A percentile compares a stretch with the other conserved stretches of the same genome.
These are phyloP conservation scores for Callithrix jacchus DNA, from an alignment of 2,113 vertebrate genomes.

Conservation along the genomic window DNA sequence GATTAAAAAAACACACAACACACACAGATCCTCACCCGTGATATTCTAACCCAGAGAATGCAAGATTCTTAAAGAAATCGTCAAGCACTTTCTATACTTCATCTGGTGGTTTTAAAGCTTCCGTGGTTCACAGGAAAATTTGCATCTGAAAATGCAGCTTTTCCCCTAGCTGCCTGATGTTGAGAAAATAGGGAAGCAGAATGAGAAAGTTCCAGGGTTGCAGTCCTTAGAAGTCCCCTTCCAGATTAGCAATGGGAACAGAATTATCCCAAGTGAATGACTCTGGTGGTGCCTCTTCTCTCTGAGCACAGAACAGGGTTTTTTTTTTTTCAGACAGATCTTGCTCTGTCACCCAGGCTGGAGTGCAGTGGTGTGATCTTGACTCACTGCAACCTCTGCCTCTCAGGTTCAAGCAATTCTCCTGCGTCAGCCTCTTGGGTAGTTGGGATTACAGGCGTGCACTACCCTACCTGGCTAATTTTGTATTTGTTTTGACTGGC, in stretches of 20 bases:
- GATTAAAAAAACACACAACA: conserved; percentile 70
- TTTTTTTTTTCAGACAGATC: too few species aligned
- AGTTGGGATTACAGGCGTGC: too few species aligned
- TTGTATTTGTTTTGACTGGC: too few species aligned
- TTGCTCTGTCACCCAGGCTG: too few species aligned
- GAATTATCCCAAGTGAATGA: fast-evolving
- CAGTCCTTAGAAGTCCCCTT: background rate
- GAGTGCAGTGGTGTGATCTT: too few species aligned
- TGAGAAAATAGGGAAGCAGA: background rate
- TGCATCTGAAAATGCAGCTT: conserved; percentile 47
- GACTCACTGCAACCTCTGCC: too few species aligned
- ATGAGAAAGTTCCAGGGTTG: background rate
- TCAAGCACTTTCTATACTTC: conserved; percentile 37
- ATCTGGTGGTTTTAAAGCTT: conserved; percentile 51
- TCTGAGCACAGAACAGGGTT: fast-evolving
- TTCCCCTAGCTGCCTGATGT: background rate
- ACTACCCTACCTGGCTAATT: too few species aligned
- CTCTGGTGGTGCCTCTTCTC: too few species aligned
- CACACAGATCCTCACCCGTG: conserved; percentile 1
- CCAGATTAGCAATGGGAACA: fast-evolving
- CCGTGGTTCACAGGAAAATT: background rate
- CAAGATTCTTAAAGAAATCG: conserved; percentile 44
- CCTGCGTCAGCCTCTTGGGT: too few species aligned
- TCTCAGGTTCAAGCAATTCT: too few species aligned
- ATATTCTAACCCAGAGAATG: conserved; percentile 50